These are phyloP conservation scores for Axis porcinus DNA, from an alignment of 2,113 vertebrate species.

Conservation along the genomic window DNA sequence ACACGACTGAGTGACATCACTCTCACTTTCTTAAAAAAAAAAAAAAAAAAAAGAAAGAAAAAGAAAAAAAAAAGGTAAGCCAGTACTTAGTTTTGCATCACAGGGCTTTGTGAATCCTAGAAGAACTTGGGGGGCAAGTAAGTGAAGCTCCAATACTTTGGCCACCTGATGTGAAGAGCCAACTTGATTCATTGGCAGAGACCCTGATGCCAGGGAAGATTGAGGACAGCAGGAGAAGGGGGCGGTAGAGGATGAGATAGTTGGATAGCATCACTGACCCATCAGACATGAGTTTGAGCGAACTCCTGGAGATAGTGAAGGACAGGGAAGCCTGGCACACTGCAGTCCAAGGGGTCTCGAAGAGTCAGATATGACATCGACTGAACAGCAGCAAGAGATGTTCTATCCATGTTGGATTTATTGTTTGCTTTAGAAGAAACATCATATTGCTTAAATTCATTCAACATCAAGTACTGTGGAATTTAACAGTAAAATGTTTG, in stretches of 20 bases:
- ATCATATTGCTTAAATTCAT: not conserved
- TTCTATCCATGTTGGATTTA: not conserved
- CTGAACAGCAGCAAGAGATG: not conserved
- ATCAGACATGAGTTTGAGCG: not conserved
- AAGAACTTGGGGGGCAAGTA: not conserved
- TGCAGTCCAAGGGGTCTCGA: not conserved
- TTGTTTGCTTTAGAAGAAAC: slow-evolving; percentile 19
- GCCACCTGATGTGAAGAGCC: not conserved
- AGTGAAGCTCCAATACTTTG: not conserved
- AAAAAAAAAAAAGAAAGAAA: too few relatives aligned
- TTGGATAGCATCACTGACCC: not conserved
- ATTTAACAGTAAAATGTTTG: not conserved
- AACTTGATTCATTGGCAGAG: not conserved
- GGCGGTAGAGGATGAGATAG: not conserved
- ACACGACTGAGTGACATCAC: too few relatives aligned
- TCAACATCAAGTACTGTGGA: not conserved
- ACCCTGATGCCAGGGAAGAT: not conserved
- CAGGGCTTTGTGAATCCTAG: not conserved
- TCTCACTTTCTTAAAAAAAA: too few relatives aligned
- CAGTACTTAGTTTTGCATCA: not conserved
- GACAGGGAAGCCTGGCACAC: not conserved
- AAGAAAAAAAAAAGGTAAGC: not conserved
- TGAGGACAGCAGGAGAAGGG: not conserved
- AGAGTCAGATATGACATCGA: not conserved
- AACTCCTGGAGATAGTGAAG: not conserved